These are phyloP conservation scores for Catocala sponsa DNA, from an alignment of 2,888 invertebrate genomes.

Conservation along the genomic window DNA sequence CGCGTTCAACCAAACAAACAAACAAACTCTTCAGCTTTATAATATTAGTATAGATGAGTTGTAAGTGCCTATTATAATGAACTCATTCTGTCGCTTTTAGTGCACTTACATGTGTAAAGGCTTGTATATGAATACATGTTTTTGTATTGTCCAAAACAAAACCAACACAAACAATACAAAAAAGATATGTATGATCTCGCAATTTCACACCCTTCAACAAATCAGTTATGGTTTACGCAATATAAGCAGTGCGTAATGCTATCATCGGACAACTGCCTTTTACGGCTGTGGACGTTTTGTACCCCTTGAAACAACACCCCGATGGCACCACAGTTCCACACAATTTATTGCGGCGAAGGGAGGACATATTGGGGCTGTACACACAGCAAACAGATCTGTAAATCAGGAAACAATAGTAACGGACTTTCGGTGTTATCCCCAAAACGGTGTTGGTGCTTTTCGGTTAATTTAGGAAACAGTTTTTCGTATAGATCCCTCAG, in stretches of 20 bases:
- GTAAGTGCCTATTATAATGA: no score
- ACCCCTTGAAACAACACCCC: conserved; percentile 61
- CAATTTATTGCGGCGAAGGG: conserved; percentile 62
- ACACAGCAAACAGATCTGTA: conserved; percentile 39
- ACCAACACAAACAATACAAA: not conserved
- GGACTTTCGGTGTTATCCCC: conserved; percentile 10
- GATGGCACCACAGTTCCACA: conserved; percentile 50
- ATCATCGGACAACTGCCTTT: conserved; percentile 67
- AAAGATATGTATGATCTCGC: conserved; percentile 11
- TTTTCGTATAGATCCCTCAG: no score
- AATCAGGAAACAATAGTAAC: conserved; percentile 33
- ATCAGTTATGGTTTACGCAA: conserved; percentile 66
- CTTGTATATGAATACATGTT: no score
- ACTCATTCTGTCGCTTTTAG: no score
- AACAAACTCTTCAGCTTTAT: no score
- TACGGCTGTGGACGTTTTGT: conserved; percentile 53
- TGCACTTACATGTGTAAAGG: no score
- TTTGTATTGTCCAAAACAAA: no score
- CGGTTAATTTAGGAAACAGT: no score
- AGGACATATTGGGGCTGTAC: conserved; percentile 44
- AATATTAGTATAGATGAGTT: no score
- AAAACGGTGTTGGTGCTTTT: no score
- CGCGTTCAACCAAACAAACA: no score
- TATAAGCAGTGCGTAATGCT: conserved; percentile 60
- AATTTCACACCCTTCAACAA: conserved; percentile 47